Evolutionary conservation across 2,888 invertebrate species (phyloP).

Genomic region (Mimas tiliae): DNA sequence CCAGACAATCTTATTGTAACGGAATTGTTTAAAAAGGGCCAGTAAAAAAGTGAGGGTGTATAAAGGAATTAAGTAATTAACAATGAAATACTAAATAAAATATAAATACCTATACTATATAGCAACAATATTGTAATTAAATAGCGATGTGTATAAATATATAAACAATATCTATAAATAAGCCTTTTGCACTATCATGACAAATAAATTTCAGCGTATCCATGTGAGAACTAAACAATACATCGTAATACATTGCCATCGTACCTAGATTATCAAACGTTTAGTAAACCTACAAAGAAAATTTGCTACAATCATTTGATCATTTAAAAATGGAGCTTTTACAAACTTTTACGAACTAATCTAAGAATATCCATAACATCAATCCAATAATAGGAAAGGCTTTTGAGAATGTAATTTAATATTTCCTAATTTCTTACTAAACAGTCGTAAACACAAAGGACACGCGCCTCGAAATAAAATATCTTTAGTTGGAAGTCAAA

Average conservation of each 20-base stretch:
- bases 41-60: too few relatives aligned
- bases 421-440: neutral
- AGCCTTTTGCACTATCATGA: conserved; percentile 18
- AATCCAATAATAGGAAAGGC: neutral
- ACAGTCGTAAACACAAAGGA: neutral
- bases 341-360: neutral
- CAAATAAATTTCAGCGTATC: neutral
- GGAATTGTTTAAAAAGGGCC: too few relatives aligned
- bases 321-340: neutral
- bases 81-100: too few relatives aligned
- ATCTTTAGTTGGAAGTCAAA: neutral
- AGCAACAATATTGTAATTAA: too few relatives aligned
- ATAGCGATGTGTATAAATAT: too few relatives aligned
- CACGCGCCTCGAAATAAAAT: neutral
- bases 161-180: too few relatives aligned
- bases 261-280: neutral
- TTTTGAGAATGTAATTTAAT: neutral
- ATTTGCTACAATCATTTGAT: too few relatives aligned
- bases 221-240: neutral
- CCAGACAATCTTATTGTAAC: too few relatives aligned
- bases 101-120: too few relatives aligned
- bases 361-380: too few relatives aligned
- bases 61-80: too few relatives aligned
- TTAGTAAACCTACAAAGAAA: too few relatives aligned
- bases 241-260: neutral